phyloP scores from a whole-genome alignment of 1,140 invertebrate genomes.

The Olivierus martensii region DNA sequence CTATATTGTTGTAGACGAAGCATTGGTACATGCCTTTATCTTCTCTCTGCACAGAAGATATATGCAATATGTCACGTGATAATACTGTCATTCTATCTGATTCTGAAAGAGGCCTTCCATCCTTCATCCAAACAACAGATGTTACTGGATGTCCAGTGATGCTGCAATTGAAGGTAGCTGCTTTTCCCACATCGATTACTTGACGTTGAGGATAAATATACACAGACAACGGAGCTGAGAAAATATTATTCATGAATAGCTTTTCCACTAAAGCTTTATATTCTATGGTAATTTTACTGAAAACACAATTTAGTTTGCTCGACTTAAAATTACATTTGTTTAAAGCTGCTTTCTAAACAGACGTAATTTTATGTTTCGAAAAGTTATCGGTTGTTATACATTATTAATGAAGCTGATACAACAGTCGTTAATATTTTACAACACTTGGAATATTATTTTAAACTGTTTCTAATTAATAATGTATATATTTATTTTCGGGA shows the following conservation, averaged over 20 bases:
- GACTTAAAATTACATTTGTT: too few species aligned
- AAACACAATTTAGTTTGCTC: too few species aligned
- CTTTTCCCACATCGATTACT: constrained; percentile 31
- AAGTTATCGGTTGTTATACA: too few species aligned
- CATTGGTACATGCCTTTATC: constrained; percentile 98
- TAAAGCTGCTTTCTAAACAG: too few species aligned
- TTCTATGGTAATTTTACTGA: too few species aligned
- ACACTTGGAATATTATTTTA: too few species aligned
- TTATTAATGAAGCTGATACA: too few species aligned
- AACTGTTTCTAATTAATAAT: too few species aligned
- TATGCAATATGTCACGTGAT: constrained; percentile 22
- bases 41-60: constrained; percentile 66
- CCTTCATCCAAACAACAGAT: constrained; percentile 18
- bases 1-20: constrained; percentile 83
- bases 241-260: neutral
- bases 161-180: constrained; percentile 33
- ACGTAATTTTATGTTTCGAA: too few species aligned
- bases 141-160: constrained; percentile 30
- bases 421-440: too few species aligned
- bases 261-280: too few species aligned
- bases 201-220: constrained; percentile 29
- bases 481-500: too few species aligned
- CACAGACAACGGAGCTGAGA: constrained; percentile 27
- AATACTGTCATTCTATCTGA: constrained; percentile 3
- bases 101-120: constrained; percentile 14